Evolutionary conservation across 2,797 vertebrate genomes (phyloP).

Genomic region (Spinibarbus caldwelli): DNA sequence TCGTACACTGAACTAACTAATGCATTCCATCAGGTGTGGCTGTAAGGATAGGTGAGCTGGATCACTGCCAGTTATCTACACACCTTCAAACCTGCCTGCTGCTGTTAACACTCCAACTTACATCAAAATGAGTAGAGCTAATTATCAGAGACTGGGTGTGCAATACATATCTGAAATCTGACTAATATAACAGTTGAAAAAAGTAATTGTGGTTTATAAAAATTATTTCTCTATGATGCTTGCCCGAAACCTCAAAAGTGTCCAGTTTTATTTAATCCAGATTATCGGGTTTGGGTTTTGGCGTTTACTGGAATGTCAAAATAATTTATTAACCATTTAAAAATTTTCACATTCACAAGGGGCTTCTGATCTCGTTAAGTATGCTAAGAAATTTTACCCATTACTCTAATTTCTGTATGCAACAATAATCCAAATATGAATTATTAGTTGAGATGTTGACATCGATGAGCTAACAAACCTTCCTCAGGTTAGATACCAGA

Average conservation of each 20-base stretch:
- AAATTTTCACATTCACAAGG: neutral
- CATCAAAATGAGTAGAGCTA: conserved; percentile 11
- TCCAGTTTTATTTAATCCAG: neutral
- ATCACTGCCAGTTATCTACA: conserved; percentile 63
- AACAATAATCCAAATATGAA: neutral
- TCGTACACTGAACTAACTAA: conserved; percentile 41
- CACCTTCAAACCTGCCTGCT: conserved; percentile 72
- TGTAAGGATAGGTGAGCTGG: conserved; percentile 73
- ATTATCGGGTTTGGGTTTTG: neutral
- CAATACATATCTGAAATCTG: conserved; percentile 22
- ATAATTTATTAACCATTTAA: neutral
- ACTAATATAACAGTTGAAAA: conserved; percentile 20
- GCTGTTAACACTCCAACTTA: conserved; percentile 54
- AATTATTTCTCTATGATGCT: neutral
- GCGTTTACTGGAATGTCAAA: neutral
- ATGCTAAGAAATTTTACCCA: neutral
- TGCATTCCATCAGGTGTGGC: conserved; percentile 69
- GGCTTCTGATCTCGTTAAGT: neutral
- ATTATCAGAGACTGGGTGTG: conserved; percentile 22
- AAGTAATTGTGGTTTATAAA: neutral
- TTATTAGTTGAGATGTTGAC: neutral
- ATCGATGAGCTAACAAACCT: neutral
- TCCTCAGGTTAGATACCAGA: neutral
- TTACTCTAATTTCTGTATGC: neutral
- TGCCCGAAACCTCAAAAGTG: neutral